These are phyloP conservation scores for Saimiri boliviensis DNA, from an alignment of 2,113 vertebrate genomes.

Conservation along the genomic window DNA sequence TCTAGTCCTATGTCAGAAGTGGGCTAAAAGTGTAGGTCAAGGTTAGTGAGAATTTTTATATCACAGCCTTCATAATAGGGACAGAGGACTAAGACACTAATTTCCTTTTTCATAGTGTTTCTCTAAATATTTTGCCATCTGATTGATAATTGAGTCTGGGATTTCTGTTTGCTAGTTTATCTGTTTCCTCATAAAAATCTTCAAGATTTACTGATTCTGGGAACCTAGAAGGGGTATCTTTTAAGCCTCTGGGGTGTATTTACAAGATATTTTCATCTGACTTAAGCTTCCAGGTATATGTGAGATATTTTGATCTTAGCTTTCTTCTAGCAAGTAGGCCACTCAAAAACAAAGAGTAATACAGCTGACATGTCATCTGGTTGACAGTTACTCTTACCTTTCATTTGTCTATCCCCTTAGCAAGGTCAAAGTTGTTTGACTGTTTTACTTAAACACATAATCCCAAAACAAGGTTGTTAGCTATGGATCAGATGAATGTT, in stretches of 20 bases:
- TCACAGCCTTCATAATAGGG: not conserved
- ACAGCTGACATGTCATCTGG: not conserved
- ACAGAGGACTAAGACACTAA: not conserved
- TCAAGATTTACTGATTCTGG: not conserved
- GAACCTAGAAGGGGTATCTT: not conserved
- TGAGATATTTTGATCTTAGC: not conserved
- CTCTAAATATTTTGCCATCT: not conserved
- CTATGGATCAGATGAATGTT: not conserved
- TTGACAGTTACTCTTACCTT: not conserved
- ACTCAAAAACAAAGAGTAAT: not conserved
- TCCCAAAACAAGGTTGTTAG: not conserved
- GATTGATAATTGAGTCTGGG: not conserved
- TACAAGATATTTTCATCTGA: constrained; percentile 8
- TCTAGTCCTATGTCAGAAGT: not conserved
- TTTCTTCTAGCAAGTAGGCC: not conserved
- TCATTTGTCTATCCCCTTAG: not conserved
- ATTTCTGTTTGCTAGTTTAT: not conserved
- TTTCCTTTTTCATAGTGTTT: not conserved
- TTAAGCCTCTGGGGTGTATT: not conserved
- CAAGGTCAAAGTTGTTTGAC: not conserved
- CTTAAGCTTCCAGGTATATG: not conserved
- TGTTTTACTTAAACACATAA: not conserved
- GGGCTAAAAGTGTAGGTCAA: accelerated
- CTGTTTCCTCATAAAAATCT: not conserved
- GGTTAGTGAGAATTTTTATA: not conserved